Conservation (phyloP, 2,113 vertebrate genomes). For the Fregata magnificens region DNA sequence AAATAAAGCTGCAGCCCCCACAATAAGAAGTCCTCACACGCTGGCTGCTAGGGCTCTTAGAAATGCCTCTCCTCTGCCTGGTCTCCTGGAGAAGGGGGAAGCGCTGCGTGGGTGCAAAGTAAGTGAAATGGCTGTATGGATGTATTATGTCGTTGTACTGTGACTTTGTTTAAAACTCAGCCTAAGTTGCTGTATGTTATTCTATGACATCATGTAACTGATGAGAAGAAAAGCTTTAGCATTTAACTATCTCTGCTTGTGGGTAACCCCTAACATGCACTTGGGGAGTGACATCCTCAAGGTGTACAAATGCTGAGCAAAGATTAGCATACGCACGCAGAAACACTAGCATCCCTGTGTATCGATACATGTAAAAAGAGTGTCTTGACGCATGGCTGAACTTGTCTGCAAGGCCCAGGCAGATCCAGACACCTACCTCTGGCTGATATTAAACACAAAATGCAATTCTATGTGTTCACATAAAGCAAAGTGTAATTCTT, state of each 20-base stretch:
- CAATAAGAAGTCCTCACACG: background rate
- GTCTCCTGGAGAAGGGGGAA: background rate
- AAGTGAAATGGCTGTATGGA: no score
- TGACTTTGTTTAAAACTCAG: background rate
- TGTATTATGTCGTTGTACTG: background rate
- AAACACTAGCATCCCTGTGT: accelerated
- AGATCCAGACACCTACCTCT: background rate
- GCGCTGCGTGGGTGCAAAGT: background rate
- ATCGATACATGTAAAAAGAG: background rate
- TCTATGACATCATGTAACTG: background rate
- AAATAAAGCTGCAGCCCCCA: background rate
- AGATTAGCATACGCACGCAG: background rate
- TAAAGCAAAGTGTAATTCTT: background rate
- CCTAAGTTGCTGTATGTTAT: background rate
- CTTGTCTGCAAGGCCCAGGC: background rate
- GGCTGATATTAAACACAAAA: background rate
- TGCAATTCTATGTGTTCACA: accelerated
- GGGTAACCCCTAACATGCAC: background rate
- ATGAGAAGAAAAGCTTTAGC: background rate
- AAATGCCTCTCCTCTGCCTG: background rate
- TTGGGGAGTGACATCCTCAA: background rate
- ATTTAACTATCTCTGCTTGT: background rate
- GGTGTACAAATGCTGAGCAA: no score
- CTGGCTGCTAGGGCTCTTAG: background rate
- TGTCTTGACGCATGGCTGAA: accelerated